phyloP scores from a whole-genome alignment of 2,113 vertebrate genomes.

The Suncus etruscus region DNA sequence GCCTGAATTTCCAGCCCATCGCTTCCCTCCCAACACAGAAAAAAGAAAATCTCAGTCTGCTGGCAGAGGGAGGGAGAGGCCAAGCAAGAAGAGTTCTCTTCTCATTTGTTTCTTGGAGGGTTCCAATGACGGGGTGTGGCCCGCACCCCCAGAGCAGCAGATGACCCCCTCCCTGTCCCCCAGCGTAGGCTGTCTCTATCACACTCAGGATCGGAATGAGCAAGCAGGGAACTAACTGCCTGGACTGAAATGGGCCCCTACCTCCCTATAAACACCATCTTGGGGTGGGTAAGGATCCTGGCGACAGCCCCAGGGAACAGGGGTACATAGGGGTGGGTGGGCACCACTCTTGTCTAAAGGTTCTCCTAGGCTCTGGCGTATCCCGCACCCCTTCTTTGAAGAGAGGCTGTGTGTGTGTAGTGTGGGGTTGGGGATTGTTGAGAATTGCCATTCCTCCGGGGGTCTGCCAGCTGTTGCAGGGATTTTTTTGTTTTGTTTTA shows the following conservation, averaged over 20 bases:
- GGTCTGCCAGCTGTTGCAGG: slow-evolving; percentile 37
- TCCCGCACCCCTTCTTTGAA: neutral
- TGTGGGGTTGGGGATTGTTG: neutral
- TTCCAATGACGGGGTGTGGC: slow-evolving; percentile 57
- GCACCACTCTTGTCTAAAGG: neutral
- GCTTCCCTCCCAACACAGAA: slow-evolving; percentile 3
- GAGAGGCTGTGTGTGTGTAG: neutral
- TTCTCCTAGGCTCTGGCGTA: neutral
- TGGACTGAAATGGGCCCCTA: neutral
- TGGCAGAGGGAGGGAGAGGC: too few relatives aligned
- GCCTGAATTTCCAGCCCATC: slow-evolving; percentile 62
- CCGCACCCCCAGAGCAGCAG: slow-evolving; percentile 14
- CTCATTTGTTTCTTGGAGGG: neutral
- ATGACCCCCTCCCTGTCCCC: neutral
- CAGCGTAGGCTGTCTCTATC: too few relatives aligned
- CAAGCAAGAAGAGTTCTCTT: too few relatives aligned
- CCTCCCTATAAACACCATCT: neutral
- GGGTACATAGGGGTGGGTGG: neutral
- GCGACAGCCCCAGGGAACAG: neutral
- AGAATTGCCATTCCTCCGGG: slow-evolving; percentile 22
- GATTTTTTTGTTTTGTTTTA: too few relatives aligned
- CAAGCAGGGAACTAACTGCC: slow-evolving; percentile 1
- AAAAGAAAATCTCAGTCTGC: neutral
- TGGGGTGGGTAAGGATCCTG: neutral
- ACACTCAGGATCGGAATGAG: too few relatives aligned